Conservation (phyloP, 2,797 vertebrate species). For the Sebastes oblongus region DNA sequence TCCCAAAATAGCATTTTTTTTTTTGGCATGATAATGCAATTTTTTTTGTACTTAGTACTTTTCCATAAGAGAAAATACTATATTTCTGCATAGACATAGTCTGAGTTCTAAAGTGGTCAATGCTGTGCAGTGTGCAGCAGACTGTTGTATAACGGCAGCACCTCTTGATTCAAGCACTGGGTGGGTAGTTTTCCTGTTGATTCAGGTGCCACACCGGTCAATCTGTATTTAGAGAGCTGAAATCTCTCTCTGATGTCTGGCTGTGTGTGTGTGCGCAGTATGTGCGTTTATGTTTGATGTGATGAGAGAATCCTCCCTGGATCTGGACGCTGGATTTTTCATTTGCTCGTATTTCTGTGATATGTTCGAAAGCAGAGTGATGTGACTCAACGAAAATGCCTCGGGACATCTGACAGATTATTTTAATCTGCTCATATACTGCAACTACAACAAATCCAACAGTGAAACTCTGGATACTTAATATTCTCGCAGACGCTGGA, state of each 20-base stretch:
- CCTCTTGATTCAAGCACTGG: conserved; percentile 55
- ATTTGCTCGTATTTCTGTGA: conserved; percentile 39
- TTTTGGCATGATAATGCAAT: neutral
- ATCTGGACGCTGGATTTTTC: conserved; percentile 44
- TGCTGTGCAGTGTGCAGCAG: neutral
- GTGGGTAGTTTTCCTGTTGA: conserved; percentile 69
- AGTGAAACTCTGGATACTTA: conserved; percentile 41
- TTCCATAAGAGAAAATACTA: neutral
- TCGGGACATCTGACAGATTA: conserved; percentile 62
- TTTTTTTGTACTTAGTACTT: neutral
- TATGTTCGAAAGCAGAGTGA: conserved; percentile 44
- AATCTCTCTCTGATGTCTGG: conserved; percentile 50
- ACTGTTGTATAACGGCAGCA: conserved; percentile 25
- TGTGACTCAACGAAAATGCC: conserved; percentile 46
- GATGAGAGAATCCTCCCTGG: conserved; percentile 18
- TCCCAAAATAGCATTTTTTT: neutral
- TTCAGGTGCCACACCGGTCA: conserved; percentile 63
- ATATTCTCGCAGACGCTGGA: conserved; percentile 41
- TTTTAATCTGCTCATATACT: conserved; percentile 61
- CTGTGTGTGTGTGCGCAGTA: neutral
- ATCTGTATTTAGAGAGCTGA: conserved; percentile 62
- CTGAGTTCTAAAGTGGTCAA: neutral
- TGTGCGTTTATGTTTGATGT: conserved; percentile 13
- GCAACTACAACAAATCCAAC: conserved; percentile 59
- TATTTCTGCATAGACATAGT: neutral